These are phyloP conservation scores for Zele albiditarsus DNA, from an alignment of 2,888 invertebrate genomes.

Conservation along the genomic window DNA sequence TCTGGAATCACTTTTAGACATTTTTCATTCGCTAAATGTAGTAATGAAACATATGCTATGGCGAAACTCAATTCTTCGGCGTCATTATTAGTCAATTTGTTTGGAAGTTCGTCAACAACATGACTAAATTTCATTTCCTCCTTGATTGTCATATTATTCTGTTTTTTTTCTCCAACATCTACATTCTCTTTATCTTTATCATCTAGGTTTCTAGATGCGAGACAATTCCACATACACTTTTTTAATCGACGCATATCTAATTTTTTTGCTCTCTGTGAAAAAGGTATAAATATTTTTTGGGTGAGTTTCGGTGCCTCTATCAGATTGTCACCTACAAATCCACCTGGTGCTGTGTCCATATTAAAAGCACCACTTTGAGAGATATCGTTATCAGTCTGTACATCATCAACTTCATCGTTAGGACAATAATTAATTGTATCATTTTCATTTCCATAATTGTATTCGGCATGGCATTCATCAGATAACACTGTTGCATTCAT, in stretches of 20 bases:
- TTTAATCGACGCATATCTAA: slow-evolving; percentile 91
- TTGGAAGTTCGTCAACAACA: slow-evolving; percentile 78
- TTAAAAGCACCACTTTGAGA: slow-evolving; percentile 65
- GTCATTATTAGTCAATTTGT: slow-evolving; percentile 77
- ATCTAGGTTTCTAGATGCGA: slow-evolving; percentile 66
- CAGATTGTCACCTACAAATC: slow-evolving; percentile 76
- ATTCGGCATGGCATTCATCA: slow-evolving; percentile 69
- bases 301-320: slow-evolving; percentile 81
- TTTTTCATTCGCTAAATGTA: slow-evolving; percentile 90
- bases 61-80: slow-evolving; percentile 84
- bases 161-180: slow-evolving; percentile 52
- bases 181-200: slow-evolving; percentile 66
- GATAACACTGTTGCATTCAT: slow-evolving; percentile 45
- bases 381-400: slow-evolving; percentile 46
- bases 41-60: slow-evolving; percentile 84
- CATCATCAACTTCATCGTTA: slow-evolving; percentile 58
- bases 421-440: slow-evolving; percentile 75
- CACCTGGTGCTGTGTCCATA: slow-evolving; percentile 59
- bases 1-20: slow-evolving; percentile 71
- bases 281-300: slow-evolving; percentile 82
- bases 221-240: slow-evolving; percentile 81
- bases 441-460: slow-evolving; percentile 76
- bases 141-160: slow-evolving; percentile 43
- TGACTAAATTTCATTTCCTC: slow-evolving; percentile 70
- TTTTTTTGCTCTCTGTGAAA: slow-evolving; percentile 88